Conservation (phyloP, 2,888 invertebrate genomes). For the Cerceris rybyensis region DNA sequence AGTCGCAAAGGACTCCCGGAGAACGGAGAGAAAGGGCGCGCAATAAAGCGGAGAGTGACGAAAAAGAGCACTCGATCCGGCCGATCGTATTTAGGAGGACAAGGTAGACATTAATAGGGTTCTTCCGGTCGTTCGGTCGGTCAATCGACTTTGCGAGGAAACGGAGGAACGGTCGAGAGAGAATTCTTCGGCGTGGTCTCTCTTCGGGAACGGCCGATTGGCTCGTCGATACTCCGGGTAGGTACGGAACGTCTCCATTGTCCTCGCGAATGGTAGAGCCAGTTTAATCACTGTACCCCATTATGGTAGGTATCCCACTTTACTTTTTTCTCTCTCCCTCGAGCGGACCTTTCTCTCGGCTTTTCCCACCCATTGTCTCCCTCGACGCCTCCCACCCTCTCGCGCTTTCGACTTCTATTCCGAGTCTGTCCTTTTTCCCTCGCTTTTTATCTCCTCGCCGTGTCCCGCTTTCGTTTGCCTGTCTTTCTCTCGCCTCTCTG, state of each 20-base stretch:
- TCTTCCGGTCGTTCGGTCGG: constrained; percentile 59
- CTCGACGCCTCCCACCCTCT: constrained; percentile 23
- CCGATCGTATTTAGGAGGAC: constrained; percentile 20
- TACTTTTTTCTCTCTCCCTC: constrained; percentile 29
- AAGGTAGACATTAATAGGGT: constrained; percentile 53
- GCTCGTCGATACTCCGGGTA: constrained; percentile 66
- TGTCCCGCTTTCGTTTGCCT: constrained; percentile 22
- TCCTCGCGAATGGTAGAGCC: constrained; percentile 68
- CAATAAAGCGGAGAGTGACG: constrained; percentile 4
- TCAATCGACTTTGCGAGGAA: constrained; percentile 62
- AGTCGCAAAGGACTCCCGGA: not conserved
- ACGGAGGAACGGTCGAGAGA: constrained; percentile 55
- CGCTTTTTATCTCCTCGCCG: constrained; percentile 1
- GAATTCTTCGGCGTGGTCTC: constrained; percentile 43
- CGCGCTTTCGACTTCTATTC: constrained; percentile 7
- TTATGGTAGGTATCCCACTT: constrained; percentile 62
- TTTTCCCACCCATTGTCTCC: constrained; percentile 15
- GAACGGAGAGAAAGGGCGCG: constrained; percentile 2
- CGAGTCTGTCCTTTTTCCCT: constrained; percentile 9
- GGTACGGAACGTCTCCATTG: constrained; percentile 68
- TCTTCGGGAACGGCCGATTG: constrained; percentile 64
- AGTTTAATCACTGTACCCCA: constrained; percentile 74
- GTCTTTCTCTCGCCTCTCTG: constrained; percentile 24
- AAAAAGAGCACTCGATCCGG: constrained; percentile 28
- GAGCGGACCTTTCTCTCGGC: not conserved